phyloP scores from a whole-genome alignment of 2,797 vertebrate species.

The Lateolabrax maculatus region DNA sequence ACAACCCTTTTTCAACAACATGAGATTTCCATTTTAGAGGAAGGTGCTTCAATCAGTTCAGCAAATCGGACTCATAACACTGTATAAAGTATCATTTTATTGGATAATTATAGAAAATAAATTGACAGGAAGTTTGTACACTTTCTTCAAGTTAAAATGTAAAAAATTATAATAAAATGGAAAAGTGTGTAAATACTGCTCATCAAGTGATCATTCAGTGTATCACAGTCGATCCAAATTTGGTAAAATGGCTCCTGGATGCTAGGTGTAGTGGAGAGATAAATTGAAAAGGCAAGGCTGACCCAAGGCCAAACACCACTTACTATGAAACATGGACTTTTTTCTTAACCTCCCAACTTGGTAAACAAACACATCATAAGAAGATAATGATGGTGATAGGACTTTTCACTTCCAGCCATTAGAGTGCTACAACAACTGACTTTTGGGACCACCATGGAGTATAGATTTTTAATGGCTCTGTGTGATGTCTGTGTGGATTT shows the following conservation, averaged over 20 bases:
- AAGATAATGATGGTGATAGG: neutral
- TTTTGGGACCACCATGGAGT: conserved; percentile 8
- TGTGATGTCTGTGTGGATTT: conserved; percentile 39
- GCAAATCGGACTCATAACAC: too few species aligned
- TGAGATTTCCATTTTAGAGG: too few species aligned
- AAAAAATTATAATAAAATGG: neutral
- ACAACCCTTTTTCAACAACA: too few species aligned
- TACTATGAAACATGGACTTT: too few species aligned
- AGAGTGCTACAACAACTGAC: neutral
- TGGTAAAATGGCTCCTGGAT: neutral
- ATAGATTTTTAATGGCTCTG: conserved; percentile 40
- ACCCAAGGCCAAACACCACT: neutral
- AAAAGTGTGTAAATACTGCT: neutral
- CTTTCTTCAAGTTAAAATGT: too few species aligned
- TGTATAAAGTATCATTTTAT: too few species aligned
- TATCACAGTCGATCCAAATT: neutral
- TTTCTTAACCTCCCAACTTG: neutral
- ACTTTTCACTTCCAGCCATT: conserved; percentile 29
- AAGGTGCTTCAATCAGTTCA: too few species aligned
- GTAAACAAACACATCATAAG: neutral
- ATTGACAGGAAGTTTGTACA: too few species aligned
- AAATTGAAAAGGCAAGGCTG: neutral
- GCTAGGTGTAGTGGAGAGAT: neutral
- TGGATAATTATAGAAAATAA: too few species aligned
- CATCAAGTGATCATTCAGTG: neutral